These are phyloP conservation scores for Microplitis manilae DNA, from an alignment of 2,888 invertebrate species.

Conservation along the genomic window DNA sequence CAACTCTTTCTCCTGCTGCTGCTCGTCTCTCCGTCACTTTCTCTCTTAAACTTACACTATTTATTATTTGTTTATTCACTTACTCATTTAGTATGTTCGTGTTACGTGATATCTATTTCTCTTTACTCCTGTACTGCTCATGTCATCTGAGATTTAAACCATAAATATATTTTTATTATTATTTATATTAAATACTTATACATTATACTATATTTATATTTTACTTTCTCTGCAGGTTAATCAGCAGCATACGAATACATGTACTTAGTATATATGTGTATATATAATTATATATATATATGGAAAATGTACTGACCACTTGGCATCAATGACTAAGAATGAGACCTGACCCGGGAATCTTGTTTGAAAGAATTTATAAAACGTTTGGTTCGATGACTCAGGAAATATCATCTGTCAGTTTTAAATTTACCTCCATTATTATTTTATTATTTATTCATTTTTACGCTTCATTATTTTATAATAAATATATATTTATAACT, in stretches of 20 bases:
- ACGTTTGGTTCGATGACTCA: neutral
- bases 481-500: too few species aligned
- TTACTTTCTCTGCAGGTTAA: too few species aligned
- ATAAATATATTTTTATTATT: neutral
- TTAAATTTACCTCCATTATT: neutral
- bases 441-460: neutral
- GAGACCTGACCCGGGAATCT: conserved; percentile 35
- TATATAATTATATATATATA: neutral
- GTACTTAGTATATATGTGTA: neutral
- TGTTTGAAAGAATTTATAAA: conserved; percentile 25
- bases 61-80: neutral
- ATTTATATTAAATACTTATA: neutral
- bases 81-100: neutral
- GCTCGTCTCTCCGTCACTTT: too few species aligned
- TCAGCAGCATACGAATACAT: too few species aligned
- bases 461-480: too few species aligned
- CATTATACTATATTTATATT: too few species aligned
- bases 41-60: too few species aligned
- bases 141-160: too few species aligned
- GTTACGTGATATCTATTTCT: neutral
- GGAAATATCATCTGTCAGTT: neutral
- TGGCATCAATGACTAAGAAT: neutral
- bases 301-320: neutral
- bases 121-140: too few species aligned
- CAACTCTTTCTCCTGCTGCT: too few species aligned